phyloP scores from a whole-genome alignment of 2,797 vertebrate genomes.

The Meda fulgida region DNA sequence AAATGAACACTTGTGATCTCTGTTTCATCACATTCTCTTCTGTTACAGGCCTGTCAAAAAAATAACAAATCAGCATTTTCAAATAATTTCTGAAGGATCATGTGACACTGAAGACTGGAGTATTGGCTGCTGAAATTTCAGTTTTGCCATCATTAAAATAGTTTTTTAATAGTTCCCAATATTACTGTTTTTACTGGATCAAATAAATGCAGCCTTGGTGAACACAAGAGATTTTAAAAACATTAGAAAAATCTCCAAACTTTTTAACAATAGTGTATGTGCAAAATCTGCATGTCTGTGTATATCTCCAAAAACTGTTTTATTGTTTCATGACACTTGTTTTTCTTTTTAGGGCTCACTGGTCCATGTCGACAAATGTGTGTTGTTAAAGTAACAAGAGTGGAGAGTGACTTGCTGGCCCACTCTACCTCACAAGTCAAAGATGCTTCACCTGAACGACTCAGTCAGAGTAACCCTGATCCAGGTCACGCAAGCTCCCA shows the following conservation, averaged over 20 bases:
- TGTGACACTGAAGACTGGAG: neutral
- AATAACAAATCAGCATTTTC: neutral
- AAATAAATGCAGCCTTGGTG: too few relatives aligned
- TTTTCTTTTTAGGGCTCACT: constrained; percentile 54
- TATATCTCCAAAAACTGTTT: neutral
- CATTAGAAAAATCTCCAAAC: neutral
- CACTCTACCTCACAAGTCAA: constrained; percentile 59
- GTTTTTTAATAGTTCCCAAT: too few relatives aligned
- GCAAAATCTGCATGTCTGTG: neutral
- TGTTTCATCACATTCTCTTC: neutral
- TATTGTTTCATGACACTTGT: neutral
- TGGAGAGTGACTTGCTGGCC: constrained; percentile 71
- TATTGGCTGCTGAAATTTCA: neutral
- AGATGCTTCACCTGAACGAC: neutral
- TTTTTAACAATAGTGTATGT: neutral
- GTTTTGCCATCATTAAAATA: neutral
- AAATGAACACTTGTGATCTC: neutral
- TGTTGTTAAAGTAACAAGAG: constrained; percentile 81
- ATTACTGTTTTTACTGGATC: too few relatives aligned
- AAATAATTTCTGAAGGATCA: neutral
- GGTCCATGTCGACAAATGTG: constrained; percentile 80
- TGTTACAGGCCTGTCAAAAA: neutral
- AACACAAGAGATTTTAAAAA: neutral
- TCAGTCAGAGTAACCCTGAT: constrained; percentile 49
- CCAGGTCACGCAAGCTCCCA: constrained; percentile 39